phyloP scores from a whole-genome alignment of 2,113 vertebrate species.

The Trinectes maculatus region DNA sequence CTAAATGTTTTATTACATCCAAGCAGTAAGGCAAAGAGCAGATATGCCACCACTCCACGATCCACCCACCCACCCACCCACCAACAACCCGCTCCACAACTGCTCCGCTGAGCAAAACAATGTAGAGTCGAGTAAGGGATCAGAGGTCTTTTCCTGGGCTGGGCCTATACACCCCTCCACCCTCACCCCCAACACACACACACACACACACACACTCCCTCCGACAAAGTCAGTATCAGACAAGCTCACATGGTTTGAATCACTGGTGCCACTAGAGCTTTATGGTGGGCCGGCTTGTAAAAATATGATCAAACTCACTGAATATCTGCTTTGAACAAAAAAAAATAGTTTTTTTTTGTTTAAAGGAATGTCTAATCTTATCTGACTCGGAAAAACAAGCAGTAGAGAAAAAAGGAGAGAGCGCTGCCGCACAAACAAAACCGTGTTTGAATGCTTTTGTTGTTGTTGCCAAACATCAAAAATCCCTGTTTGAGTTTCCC shows the following conservation, averaged over 20 bases:
- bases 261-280: conserved; percentile 72
- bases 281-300: conserved; percentile 55
- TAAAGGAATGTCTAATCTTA: conserved; percentile 37
- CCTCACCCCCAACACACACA: conserved; percentile 28
- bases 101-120: conserved; percentile 68
- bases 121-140: conserved; percentile 70
- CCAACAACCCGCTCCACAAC: conserved; percentile 9
- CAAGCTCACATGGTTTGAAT: conserved; percentile 81
- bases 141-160: conserved; percentile 80
- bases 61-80: not conserved
- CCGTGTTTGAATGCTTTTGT: conserved; percentile 38
- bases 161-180: conserved; percentile 56
- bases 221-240: conserved; percentile 42
- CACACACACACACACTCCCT: conserved; percentile 58
- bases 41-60: conserved; percentile 43
- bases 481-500: conserved; percentile 53
- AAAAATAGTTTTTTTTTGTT: conserved; percentile 11
- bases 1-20: conserved; percentile 63
- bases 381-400: conserved; percentile 35
- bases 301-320: conserved; percentile 48
- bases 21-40: conserved; percentile 60
- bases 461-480: conserved; percentile 51
- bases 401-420: not conserved
- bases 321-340: conserved; percentile 24
- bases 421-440: not conserved